Conservation (phyloP, 2,113 vertebrate species). For the Elephantulus edwardii region DNA sequence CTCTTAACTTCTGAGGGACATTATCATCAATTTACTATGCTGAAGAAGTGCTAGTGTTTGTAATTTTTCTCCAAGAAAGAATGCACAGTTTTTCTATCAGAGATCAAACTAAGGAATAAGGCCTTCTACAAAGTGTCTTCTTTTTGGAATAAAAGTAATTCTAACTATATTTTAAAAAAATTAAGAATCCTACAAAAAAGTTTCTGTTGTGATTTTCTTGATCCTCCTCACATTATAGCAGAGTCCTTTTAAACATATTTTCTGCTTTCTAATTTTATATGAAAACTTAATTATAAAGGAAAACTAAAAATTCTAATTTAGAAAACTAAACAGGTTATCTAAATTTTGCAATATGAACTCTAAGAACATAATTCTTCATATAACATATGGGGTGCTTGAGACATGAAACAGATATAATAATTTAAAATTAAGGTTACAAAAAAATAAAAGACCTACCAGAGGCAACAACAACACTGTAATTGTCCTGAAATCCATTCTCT, state of each 20-base stretch:
- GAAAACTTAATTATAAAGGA: not conserved
- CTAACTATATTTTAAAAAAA: not conserved
- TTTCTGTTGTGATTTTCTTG: not conserved
- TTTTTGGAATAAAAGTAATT: not conserved
- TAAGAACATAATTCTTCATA: too few relatives aligned
- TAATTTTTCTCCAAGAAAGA: not conserved
- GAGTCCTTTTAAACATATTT: not conserved
- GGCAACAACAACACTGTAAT: constrained; percentile 98
- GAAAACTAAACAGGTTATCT: too few relatives aligned
- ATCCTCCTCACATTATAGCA: not conserved
- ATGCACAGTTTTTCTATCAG: not conserved
- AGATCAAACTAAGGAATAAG: not conserved
- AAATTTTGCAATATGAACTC: too few relatives aligned
- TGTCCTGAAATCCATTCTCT: constrained; percentile 98
- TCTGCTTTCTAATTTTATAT: constrained; percentile 11
- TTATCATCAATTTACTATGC: not conserved
- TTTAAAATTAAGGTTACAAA: too few relatives aligned
- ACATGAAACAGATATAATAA: constrained; percentile 17
- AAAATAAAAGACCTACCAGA: constrained; percentile 89
- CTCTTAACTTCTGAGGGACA: not conserved
- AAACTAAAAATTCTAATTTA: not conserved
- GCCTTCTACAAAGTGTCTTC: not conserved
- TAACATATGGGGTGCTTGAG: not conserved
- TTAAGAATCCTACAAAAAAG: too few relatives aligned
- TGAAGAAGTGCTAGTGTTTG: not conserved